A percentile compares a stretch with the other conserved stretches of the same genome.
Evolutionary conservation across 2,888 invertebrate genomes (phyloP).

Genomic region (Eledone cirrhosa): DNA sequence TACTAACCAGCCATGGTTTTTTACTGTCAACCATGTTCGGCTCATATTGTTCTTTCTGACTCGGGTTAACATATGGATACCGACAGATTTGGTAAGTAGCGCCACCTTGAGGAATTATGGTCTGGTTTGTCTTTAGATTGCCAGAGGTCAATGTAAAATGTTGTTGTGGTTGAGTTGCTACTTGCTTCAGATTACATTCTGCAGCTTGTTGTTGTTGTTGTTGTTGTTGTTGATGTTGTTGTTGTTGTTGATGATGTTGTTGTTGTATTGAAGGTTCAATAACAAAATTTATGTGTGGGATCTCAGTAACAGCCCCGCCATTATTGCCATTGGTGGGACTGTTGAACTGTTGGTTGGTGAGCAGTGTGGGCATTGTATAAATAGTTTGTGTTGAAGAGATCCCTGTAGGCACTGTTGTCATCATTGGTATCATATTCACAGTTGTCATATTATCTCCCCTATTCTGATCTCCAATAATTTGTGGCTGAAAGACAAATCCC

Average conservation of each 20-base stretch:
- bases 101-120: neutral
- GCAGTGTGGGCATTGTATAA: slow-evolving; percentile 36
- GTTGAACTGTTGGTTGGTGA: slow-evolving; percentile 31
- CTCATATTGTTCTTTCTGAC: slow-evolving; percentile 11
- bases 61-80: slow-evolving; percentile 14
- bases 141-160: neutral
- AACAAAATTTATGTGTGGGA: slow-evolving; percentile 34
- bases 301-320: slow-evolving; percentile 31
- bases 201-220: neutral
- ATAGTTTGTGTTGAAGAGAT: slow-evolving; percentile 34
- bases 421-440: slow-evolving; percentile 46
- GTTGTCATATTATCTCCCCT: slow-evolving; percentile 29
- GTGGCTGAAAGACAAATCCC: slow-evolving; percentile 28
- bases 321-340: slow-evolving; percentile 32
- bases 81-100: slow-evolving; percentile 17
- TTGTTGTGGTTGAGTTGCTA: slow-evolving; percentile 34
- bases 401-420: slow-evolving; percentile 39
- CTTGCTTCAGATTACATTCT: slow-evolving; percentile 27
- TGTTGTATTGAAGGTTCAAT: slow-evolving; percentile 29
- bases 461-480: slow-evolving; percentile 28
- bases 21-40: neutral
- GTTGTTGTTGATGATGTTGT: neutral
- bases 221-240: slow-evolving; percentile 30
- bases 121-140: neutral
- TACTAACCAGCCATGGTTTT: slow-evolving; percentile 4